These are phyloP conservation scores for Apogon talboti DNA, from an alignment of 2,797 vertebrate genomes.

Conservation along the genomic window DNA sequence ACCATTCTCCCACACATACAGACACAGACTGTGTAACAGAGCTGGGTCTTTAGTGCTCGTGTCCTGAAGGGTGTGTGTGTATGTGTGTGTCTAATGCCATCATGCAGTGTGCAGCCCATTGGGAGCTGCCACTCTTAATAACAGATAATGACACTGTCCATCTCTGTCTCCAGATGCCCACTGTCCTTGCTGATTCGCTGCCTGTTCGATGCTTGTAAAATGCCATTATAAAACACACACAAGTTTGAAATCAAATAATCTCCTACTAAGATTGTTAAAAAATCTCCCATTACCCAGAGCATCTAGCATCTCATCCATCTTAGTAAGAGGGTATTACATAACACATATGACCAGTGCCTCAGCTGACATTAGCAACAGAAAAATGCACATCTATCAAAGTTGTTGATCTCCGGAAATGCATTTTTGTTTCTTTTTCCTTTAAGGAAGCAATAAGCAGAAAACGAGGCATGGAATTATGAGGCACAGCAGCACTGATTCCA, in stretches of 20 bases:
- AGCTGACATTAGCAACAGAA: constrained; percentile 24
- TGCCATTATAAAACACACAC: constrained; percentile 38
- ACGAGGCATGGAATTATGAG: constrained; percentile 34
- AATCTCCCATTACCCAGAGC: constrained; percentile 32
- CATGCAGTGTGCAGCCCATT: constrained; percentile 35
- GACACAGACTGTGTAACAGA: constrained; percentile 23
- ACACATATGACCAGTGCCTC: constrained; percentile 33
- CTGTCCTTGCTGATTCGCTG: constrained; percentile 53
- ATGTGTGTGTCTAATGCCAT: constrained; percentile 8
- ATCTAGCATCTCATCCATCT: constrained; percentile 39
- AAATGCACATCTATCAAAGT: constrained; percentile 40
- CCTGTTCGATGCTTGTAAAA: constrained; percentile 21
- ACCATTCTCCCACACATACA: constrained; percentile 58
- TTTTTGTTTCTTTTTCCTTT: constrained; percentile 10
- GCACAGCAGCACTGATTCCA: constrained; percentile 3
- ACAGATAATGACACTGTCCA: constrained; percentile 64
- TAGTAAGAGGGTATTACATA: constrained; percentile 33
- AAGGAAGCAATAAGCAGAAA: constrained; percentile 37
- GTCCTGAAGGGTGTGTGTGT: constrained; percentile 31
- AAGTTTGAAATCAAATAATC: constrained; percentile 50
- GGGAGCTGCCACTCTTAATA: constrained; percentile 67
- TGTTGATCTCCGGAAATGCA: constrained; percentile 48
- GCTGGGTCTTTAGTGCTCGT: constrained; percentile 25
- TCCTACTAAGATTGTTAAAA: constrained; percentile 31
- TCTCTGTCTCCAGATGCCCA: constrained; percentile 57